Base-by-base conservation (phyloP, 2,888 invertebrate species). In the Campopleginae sp. region DNA sequence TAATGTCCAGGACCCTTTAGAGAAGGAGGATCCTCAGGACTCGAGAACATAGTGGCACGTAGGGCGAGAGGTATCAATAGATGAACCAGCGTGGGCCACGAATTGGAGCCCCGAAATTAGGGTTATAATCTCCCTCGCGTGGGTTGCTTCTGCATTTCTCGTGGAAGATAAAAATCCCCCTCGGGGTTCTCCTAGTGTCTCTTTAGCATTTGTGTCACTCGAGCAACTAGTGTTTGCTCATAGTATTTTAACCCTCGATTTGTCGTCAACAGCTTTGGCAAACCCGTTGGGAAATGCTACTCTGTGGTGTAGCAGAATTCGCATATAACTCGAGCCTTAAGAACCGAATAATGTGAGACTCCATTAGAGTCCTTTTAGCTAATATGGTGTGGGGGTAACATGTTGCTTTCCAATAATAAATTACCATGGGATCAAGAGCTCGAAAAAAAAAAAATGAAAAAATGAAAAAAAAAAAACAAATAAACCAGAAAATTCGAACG, bases 161-260 rank as follows among this genome's bases (percentile, higher is more conserved):
- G 75, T 80, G 48, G 31, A 90, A 90, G 92, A 93, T 91, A 91
- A 89, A 91, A 89, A 90, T 90, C 90, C 77, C 88, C 74, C 76
- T 48, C 42, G 33, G 14, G 68, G 31, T 31, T 66, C 46, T 14
- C 17, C 31, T 31, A 23, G 12, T 54, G 33, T 54, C 79, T 71
- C 76, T 83, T 75, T 72, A 80, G 27, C 58, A 27, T 58, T 42
- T 77, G 51, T 76, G 79, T 71, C 82, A 58, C 88, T 87, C 86
- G 84, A 82, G 86, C 86, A 82, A 85, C 89, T 88, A 85, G 90
- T 93, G 91, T 94, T 94, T 94, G 92, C 93, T 92, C 89, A 93
- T 92, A 90, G 93, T 90, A 92, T 94, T 93, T 94, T 93, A 93
- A 93, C 93, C 93, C 93, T 93, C 93, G 92, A 94, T 94, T 94